Evolutionary conservation across 2,113 vertebrate species (phyloP).

Genomic region (Malurus elegans): DNA sequence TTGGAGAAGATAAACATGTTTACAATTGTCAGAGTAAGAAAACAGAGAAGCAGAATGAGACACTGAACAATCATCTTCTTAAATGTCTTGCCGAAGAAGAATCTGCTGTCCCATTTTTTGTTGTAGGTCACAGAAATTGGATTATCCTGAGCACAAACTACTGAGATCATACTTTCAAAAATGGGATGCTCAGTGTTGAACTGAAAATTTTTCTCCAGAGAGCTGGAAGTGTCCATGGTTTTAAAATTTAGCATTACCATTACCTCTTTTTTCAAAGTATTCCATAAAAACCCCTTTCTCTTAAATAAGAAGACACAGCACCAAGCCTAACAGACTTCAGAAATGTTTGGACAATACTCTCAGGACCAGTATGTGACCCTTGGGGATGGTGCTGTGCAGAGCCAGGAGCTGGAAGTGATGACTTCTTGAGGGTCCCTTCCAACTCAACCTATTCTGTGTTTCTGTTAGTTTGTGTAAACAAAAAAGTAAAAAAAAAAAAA

Average conservation of each 20-base stretch:
- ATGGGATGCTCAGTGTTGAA: background rate
- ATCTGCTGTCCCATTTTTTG: background rate
- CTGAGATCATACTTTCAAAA: background rate
- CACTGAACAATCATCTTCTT: background rate
- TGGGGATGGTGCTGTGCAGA: background rate
- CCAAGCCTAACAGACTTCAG: background rate
- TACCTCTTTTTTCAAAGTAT: background rate
- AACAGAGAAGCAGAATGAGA: background rate
- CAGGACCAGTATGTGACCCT: background rate
- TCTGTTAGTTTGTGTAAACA: background rate
- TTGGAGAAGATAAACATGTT: background rate
- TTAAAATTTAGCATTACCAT: background rate
- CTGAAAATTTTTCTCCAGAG: background rate
- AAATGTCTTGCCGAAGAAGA: background rate
- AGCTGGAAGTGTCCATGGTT: background rate
- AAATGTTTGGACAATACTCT: background rate
- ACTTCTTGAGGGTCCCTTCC: background rate
- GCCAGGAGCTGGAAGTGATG: too few relatives aligned
- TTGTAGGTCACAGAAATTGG: background rate
- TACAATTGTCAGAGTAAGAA: background rate
- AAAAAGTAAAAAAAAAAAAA: background rate
- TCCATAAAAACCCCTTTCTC: rapidly evolving
- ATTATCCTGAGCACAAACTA: background rate
- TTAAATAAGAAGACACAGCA: background rate
- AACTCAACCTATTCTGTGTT: background rate